Evolutionary conservation across 1,140 invertebrate species (phyloP), one percentile per base, ranked within the genome.

Genomic region (Stegodyphus dumicola): DNA sequence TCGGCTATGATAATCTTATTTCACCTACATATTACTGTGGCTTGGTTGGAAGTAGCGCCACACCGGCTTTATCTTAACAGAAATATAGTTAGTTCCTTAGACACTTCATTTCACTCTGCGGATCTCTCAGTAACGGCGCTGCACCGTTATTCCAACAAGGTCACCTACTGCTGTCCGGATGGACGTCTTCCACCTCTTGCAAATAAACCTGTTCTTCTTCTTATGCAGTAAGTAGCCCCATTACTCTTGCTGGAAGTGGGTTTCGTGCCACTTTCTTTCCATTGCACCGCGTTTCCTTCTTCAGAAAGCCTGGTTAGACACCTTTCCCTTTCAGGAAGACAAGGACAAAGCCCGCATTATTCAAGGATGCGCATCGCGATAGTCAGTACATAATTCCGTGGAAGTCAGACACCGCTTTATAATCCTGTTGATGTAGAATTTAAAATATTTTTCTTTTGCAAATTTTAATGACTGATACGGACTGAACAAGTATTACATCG

Each of bases 181-280:
- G 79, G 70, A 65, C 64, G 33, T 74, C 53, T 53, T 70, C 33
- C 15, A 70, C 77, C 54, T 53, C 52, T 53, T 71, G 54, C 56
- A n/a, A 74, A 6, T 73, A 81, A 81, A 81, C 79, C 79, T 81
- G 79, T 81, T 81, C 56, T 56, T 81, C 56, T 48, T 81, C 69
- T 10, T 81, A 64, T 73, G 17, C 56, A 73, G 79, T 81, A 81
- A 81, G 79, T 81, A 81, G 65, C 79, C 79, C 54, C 71, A 64
- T 56, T 81, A 81, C 71, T 69, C 18, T 81, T 2, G 56, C 56
- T 13, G 64, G 17, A n/a, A 64, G 33, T 54, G 48, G 51, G 15
- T 11, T 17, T 15, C 52, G 76, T 77, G 64, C 64, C 52, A 77
- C 76, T 67, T 67, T 77, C 54, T 33, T 33, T 33, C 1, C 33